These are phyloP conservation scores for Mus caroli DNA, from an alignment of 2,797 vertebrate species.

Conservation along the genomic window DNA sequence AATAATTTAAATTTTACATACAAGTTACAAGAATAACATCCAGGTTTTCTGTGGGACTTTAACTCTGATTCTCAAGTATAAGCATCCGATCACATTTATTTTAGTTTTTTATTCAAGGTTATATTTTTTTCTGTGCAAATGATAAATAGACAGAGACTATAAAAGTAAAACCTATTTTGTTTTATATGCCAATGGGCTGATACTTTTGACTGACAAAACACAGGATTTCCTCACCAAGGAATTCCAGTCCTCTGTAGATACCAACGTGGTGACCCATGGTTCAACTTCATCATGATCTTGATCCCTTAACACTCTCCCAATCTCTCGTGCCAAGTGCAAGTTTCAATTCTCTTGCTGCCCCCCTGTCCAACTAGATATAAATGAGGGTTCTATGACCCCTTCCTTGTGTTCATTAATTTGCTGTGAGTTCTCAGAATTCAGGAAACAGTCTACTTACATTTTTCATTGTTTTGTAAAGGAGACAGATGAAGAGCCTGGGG, in stretches of 20 bases:
- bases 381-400: fast-evolving
- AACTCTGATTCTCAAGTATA: background rate
- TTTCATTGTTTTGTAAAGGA: background rate
- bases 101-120: background rate
- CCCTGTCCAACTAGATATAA: background rate
- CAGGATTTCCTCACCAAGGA: background rate
- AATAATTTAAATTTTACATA: background rate
- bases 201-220: background rate
- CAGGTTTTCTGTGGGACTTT: background rate
- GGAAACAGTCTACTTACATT: background rate
- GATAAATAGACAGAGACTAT: background rate
- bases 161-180: background rate
- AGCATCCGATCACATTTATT: background rate
- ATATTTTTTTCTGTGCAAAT: background rate
- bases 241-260: background rate
- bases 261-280: background rate
- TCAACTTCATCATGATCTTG: background rate
- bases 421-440: background rate
- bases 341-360: background rate
- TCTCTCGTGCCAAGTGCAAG: background rate
- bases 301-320: background rate
- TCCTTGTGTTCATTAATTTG: background rate
- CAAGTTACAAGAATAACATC: background rate
- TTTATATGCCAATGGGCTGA: background rate
- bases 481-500: background rate